Conservation (phyloP, 2,888 invertebrate species). For the Leptopterna dolabrata region DNA sequence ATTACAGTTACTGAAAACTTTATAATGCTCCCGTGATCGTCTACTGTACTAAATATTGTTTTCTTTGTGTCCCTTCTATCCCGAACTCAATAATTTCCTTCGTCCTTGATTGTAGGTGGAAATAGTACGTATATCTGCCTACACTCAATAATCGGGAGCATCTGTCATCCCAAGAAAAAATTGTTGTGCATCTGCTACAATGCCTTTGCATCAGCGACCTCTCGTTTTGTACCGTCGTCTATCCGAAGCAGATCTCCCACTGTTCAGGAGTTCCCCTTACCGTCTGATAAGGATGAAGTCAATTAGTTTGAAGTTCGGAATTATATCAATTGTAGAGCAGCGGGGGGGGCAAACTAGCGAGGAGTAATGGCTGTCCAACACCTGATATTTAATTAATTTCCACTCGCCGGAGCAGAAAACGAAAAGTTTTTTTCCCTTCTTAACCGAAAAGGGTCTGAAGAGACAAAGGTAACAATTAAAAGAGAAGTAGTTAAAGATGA, state of each 20-base stretch:
- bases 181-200: no score
- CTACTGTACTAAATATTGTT: no score
- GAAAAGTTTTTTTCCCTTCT: neutral
- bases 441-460: neutral
- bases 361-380: neutral
- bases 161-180: no score
- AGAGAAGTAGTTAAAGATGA: neutral
- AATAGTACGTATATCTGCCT: no score
- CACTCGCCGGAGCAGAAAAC: neutral
- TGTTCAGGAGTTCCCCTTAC: neutral
- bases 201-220: no score
- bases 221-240: no score
- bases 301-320: neutral
- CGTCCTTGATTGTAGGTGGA: no score
- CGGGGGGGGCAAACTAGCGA: neutral
- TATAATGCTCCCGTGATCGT: no score
- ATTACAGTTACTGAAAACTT: no score
- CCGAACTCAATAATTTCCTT: no score
- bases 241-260: neutral
- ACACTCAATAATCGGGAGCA: no score
- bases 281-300: neutral
- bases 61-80: no score
- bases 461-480: constrained; percentile 2
- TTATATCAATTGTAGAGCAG: neutral
- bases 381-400: constrained; percentile 11